Evolutionary conservation across 1,140 invertebrate species (phyloP), one percentile per base, ranked within the genome.

Genomic region (Zophobas morio): DNA sequence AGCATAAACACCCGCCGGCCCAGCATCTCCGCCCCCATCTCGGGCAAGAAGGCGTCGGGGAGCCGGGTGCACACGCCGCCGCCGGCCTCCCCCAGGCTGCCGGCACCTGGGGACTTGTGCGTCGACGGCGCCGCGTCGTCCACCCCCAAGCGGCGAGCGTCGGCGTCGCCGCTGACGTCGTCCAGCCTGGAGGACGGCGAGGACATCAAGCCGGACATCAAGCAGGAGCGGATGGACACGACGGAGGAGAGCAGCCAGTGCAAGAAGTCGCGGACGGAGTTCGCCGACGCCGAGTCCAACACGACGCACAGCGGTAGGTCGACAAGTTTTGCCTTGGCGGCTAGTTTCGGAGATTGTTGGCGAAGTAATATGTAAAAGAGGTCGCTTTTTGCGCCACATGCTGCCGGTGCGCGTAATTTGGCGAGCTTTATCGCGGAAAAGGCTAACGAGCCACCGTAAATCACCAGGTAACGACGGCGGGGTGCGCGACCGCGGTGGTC

Each of bases 241-340:
- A 90, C 90, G 71, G 89, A 90, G 75, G 90, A 90, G 75, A 82
- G 84, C 42, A 85, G 82, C 79, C 80, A 81, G 40, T 79, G 82
- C 71, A 94, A 94, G 86, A 94, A 93, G 82, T 92, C 90, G 36
- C 91, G 94, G 85, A 94, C 92, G 42, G 93, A 94, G 86, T 92
- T 94, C 8, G 94, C 92, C 53, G 95, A 96, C 85, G 94, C 94
- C 47, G 94, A 95, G 86, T 94, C 94, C 39, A 96, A 96, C 85
- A 96, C 95, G 74, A 93, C 94, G 85, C 93, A 95, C 87, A 95
- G 94, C 87, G 95, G 95, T 96, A 88, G 94, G 93, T 90, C 3
- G n/a, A 51, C 6, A 51, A 51, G 20, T 20, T 20, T 20, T 20
- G 20, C 20, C 20, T 20, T 20, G 20, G 20, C 20, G 20, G 20